Evolutionary conservation across 2,888 invertebrate species (phyloP), one percentile per base, ranked within the genome.

Genomic region (Spodoptera exigua): DNA sequence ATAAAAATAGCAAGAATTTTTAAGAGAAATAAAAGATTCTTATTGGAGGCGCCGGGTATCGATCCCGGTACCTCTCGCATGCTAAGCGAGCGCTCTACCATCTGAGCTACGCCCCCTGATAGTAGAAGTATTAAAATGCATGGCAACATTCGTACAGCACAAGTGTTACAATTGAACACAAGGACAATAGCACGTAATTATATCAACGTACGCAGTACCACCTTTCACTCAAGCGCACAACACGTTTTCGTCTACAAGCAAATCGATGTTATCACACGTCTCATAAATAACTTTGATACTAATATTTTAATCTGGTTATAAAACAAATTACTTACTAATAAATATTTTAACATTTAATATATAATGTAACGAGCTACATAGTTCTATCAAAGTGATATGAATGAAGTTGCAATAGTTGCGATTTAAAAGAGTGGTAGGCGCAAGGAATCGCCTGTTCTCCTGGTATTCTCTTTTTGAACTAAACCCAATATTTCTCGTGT

Each of bases 21-120:
- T 27, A 37, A 16, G 9, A 21, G 16, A 45, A 59, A 35, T 37
- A 70, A 74, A 69, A 52, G 10, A 56, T 17, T 47, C 4, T 5
- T 3, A 10, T 52, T 69, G 69, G 70, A 70, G 70, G 66, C 67
- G 61, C 69, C 92, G 92, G 93, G 93, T 92, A 93, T 94, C 92
- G 92, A 93, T 93, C 92, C 94, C 94, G 91, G 92, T 93, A 94
- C 93, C 91, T 93, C 93, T 94, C 93, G 81, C 90, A 91, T 91
- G 91, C 91, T 90, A 90, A 90, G 90, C 91, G 90, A 92, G 90
- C 91, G 91, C 89, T 89, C 87, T 89, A 89, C 89, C 90, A 89
- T 89, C 88, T 89, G 90, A 89, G 90, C 90, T 90, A 89, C 89
- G 89, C 89, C 89, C 89, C 89, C 89, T 39, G 68, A 55, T 75